Evolutionary conservation across 23 tunicate species (phyloP), one percentile per base, ranked within the genome.

Genomic region (Aplidium turbinatum): DNA sequence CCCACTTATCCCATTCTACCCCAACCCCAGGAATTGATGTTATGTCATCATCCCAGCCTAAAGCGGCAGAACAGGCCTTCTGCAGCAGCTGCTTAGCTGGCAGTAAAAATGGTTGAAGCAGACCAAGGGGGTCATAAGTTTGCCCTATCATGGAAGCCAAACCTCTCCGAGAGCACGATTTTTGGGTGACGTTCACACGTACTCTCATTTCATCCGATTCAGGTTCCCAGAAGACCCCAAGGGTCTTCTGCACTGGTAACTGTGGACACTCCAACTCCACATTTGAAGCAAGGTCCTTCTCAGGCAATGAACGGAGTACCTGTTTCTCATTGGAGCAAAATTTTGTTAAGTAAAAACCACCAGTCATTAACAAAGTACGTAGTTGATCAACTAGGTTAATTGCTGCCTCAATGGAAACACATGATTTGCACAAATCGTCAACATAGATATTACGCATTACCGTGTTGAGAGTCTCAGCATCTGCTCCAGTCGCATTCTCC

Each of bases 81-180:
- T 54, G 61, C 6, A 54, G 61, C 22, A 13, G 22, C 23, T n/a
- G 61, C 22, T 25, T 54, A 16, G 22, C 61, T 11, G n/a, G 61
- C 6, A 54, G 22, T 5, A 54, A 5, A n/a, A 54, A 54, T 21
- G 61, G 61, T 25, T 54, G 61, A 5, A 54, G 19, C 7, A 31
- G 3, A 16, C 68, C 68, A 6, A 60, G 31, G n/a, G 68, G 68
- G 31, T 60, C 68, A 60, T 60, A 60, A 16, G 68, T 60, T 20
- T 60, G 68, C 9, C 38, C 68, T 27, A 60, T 60, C 7, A 60
- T 31, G 5, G 68, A 60, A 36, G 31, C 16, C 36, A 60, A 60
- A 20, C 36, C 68, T 29, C 68, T 36, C 36, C 68, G 13, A 11
- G 68, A 28, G n/a, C 68, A 60, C 3, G 36, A 38, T 20, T 60